phyloP scores from a whole-genome alignment of 1,140 invertebrate genomes.

The Diabrotica virgifera region DNA sequence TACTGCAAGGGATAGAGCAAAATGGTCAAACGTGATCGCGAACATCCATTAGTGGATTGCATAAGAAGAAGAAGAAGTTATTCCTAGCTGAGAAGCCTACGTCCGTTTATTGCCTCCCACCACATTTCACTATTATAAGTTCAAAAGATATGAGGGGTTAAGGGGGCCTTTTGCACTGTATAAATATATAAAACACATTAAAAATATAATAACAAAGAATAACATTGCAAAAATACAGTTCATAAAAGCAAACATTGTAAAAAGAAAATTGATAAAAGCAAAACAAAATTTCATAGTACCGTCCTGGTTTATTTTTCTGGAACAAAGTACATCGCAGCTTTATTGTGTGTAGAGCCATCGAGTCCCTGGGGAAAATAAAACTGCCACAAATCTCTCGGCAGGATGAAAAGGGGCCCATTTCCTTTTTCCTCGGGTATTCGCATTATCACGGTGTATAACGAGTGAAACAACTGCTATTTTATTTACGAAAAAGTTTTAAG shows the following conservation, averaged over 20 bases:
- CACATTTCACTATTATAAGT: too few species aligned
- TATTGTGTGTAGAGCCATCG: conserved; percentile 37
- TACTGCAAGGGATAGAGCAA: too few species aligned
- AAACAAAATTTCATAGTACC: background rate
- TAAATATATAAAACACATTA: too few species aligned
- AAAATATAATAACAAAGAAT: too few species aligned
- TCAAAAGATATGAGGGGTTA: too few species aligned
- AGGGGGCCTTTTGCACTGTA: too few species aligned
- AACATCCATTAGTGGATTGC: too few species aligned
- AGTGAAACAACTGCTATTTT: conserved; percentile 29
- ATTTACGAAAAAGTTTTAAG: conserved; percentile 27
- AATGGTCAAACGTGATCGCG: too few species aligned
- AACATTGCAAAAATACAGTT: too few species aligned
- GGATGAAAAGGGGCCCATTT: conserved; percentile 21
- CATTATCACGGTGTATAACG: conserved; percentile 26
- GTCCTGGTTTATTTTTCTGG: background rate
- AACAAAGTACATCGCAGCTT: conserved; percentile 20
- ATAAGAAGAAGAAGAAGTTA: too few species aligned
- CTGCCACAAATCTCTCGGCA: conserved; percentile 35
- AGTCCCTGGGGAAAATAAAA: conserved; percentile 34
- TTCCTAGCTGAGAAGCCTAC: too few species aligned
- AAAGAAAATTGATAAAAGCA: background rate
- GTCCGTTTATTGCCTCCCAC: too few species aligned
- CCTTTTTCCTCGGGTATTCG: conserved; percentile 13
- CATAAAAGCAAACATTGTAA: background rate